A percentile compares a stretch with the other conserved stretches of the same genome.
These are phyloP conservation scores for Dichetophora obliterata DNA, from an alignment of 2,888 invertebrate genomes.

Conservation along the genomic window DNA sequence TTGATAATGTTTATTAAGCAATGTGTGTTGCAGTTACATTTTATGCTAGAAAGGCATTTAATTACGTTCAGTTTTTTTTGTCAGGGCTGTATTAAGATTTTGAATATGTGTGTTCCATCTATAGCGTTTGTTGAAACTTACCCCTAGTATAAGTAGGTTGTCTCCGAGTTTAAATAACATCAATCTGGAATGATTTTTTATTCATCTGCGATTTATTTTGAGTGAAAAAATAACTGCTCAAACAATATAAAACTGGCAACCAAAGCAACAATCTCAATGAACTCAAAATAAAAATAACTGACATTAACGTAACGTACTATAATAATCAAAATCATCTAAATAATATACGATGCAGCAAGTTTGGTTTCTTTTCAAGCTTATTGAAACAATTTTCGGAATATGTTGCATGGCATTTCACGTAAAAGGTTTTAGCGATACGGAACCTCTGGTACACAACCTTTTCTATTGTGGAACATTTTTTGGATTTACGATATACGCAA, in stretches of 20 bases:
- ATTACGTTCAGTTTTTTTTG: no score
- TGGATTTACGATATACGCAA: slow-evolving; percentile 54
- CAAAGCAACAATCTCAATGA: background rate
- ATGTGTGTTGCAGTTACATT: no score
- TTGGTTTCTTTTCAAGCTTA: slow-evolving; percentile 56
- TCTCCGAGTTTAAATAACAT: background rate
- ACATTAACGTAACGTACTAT: slow-evolving; percentile 17
- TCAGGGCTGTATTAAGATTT: no score
- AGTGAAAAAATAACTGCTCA: background rate
- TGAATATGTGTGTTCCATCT: no score
- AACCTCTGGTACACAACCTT: slow-evolving; percentile 55
- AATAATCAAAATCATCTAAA: slow-evolving; percentile 11
- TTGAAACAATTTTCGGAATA: slow-evolving; percentile 52
- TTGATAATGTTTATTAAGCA: no score
- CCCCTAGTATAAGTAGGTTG: no score
- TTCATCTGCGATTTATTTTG: background rate
- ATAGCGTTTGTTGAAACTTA: no score
- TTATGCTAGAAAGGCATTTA: no score
- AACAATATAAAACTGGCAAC: background rate
- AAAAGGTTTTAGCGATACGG: slow-evolving; percentile 53
- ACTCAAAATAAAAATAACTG: slow-evolving; percentile 25
- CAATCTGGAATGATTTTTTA: background rate
- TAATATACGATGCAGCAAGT: slow-evolving; percentile 55
- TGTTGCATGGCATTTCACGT: slow-evolving; percentile 56
- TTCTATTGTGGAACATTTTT: slow-evolving; percentile 59